Evolutionary conservation across 1,140 invertebrate genomes (phyloP).

Genomic region (Cyphomyrmex costatus): DNA sequence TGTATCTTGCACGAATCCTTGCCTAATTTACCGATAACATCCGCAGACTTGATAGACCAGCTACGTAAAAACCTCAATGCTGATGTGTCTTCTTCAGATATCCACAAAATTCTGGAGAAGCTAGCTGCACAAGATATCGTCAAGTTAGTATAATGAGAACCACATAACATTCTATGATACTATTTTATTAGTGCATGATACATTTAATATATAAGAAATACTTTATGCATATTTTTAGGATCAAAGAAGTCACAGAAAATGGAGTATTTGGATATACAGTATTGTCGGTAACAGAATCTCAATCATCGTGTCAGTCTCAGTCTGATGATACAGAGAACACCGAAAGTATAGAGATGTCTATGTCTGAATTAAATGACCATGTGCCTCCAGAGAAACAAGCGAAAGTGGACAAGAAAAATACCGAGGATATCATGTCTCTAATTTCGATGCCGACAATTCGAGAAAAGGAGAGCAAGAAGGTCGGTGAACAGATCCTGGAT

Average conservation of each 20-base stretch:
- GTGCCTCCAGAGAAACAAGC: conserved; percentile 79
- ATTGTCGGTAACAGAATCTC: conserved; percentile 81
- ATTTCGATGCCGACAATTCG: conserved; percentile 97
- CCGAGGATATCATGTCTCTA: conserved; percentile 90
- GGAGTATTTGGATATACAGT: conserved; percentile 85
- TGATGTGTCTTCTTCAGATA: conserved; percentile 88
- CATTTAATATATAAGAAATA: not conserved
- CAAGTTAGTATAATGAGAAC: conserved; percentile 84
- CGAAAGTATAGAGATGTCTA: conserved; percentile 76
- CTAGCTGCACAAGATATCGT: conserved; percentile 96
- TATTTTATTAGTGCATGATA: not conserved
- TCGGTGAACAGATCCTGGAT: conserved; percentile 98
- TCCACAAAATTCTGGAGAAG: conserved; percentile 94
- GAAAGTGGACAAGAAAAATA: conserved; percentile 81
- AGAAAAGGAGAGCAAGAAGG: conserved; percentile 97
- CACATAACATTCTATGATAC: not conserved
- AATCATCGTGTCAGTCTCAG: conserved; percentile 79
- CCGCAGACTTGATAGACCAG: conserved; percentile 89
- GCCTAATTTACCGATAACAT: conserved; percentile 92
- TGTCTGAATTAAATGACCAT: conserved; percentile 81
- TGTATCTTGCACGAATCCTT: conserved; percentile 92
- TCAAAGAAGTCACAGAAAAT: conserved; percentile 85
- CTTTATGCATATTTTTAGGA: conserved; percentile 73
- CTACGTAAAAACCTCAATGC: conserved; percentile 89
- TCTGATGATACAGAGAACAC: conserved; percentile 77